phyloP scores from a whole-genome alignment of 2,888 invertebrate genomes.

The Sacculina carcini region DNA sequence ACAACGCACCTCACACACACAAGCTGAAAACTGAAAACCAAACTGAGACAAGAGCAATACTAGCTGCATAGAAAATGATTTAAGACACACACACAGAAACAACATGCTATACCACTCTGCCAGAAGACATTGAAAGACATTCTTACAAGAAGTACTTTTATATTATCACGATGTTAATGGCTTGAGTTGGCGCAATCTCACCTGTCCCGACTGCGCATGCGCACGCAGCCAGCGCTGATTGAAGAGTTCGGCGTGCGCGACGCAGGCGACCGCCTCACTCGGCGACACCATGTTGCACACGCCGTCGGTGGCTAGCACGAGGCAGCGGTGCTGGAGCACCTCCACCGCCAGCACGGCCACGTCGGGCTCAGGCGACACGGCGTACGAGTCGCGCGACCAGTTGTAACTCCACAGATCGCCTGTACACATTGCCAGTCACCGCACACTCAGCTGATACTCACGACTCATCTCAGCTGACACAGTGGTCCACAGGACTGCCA shows the following conservation, averaged over 20 bases:
- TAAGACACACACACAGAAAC: neutral
- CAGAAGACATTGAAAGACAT: no score
- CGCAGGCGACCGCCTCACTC: slow-evolving; percentile 43
- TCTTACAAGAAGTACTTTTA: no score
- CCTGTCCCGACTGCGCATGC: slow-evolving; percentile 12
- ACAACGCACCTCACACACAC: no score
- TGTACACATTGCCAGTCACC: slow-evolving; percentile 17
- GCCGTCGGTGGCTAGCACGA: slow-evolving; percentile 88
- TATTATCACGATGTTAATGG: neutral
- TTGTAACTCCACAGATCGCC: slow-evolving; percentile 96
- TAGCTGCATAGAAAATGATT: neutral
- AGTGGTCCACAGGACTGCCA: no score
- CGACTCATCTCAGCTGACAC: no score
- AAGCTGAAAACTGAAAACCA: no score
- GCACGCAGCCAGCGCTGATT: slow-evolving; percentile 29
- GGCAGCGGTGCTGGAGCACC: slow-evolving; percentile 41
- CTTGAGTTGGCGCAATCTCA: neutral
- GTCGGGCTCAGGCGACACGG: slow-evolving; percentile 95
- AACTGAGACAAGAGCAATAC: no score
- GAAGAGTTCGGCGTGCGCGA: slow-evolving; percentile 55
- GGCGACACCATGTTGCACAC: slow-evolving; percentile 83
- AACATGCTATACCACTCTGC: no score
- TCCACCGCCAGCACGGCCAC: slow-evolving; percentile 60
- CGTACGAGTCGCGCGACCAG: slow-evolving; percentile 61
- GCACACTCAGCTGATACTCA: neutral